phyloP scores from a whole-genome alignment of 2,113 vertebrate species.

The Sclerurus mexicanus region DNA sequence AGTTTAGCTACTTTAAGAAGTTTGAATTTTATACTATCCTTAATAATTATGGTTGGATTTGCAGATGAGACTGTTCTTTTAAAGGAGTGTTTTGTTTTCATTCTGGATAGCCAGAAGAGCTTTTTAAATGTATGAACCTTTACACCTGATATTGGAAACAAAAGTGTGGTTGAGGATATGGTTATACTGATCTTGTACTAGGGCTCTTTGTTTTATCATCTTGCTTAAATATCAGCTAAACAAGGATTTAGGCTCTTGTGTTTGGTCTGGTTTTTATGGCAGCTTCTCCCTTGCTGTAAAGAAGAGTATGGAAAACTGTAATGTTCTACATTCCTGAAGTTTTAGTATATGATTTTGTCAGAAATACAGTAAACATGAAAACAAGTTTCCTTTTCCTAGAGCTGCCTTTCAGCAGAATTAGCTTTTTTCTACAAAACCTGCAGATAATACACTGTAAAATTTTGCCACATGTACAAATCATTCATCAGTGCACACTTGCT shows the following conservation, averaged over 20 bases:
- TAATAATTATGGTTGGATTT: background rate
- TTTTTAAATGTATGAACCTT: background rate
- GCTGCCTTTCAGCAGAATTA: constrained; percentile 18
- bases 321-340: background rate
- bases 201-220: background rate
- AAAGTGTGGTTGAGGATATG: background rate
- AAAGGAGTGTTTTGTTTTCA: background rate
- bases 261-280: background rate
- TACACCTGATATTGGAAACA: background rate
- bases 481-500: constrained; percentile 27
- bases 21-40: background rate
- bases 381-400: constrained; percentile 11
- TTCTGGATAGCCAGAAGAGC: background rate
- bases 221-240: background rate
- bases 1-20: background rate
- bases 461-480: constrained; percentile 58
- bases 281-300: background rate
- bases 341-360: background rate
- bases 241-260: background rate
- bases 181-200: background rate
- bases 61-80: background rate
- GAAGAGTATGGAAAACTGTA: background rate
- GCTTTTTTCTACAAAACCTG: constrained; percentile 9
- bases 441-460: constrained; percentile 39
- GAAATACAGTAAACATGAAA: constrained; percentile 8